These are phyloP conservation scores for Rousettus madagascariensis DNA, from an alignment of 2,797 vertebrate genomes.

Conservation along the genomic window DNA sequence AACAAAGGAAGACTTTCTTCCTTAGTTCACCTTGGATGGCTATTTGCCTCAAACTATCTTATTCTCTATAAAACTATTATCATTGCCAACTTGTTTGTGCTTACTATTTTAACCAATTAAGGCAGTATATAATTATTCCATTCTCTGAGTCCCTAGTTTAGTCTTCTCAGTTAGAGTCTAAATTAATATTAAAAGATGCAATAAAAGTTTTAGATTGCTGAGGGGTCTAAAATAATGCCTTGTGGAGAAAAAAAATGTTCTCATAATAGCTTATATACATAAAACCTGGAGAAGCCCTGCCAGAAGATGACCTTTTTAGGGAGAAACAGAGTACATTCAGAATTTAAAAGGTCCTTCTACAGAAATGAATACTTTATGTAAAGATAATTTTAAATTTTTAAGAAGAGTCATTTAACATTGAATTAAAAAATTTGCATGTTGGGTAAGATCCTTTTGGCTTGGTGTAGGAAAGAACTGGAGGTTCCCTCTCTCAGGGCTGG, in stretches of 20 bases:
- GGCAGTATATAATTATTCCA: background rate
- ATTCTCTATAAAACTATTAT: background rate
- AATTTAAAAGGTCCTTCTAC: background rate
- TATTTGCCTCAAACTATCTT: background rate
- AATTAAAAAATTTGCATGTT: background rate
- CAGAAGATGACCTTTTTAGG: background rate
- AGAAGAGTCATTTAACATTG: background rate
- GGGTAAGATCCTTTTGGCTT: background rate
- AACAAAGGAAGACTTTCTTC: background rate
- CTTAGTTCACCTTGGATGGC: background rate
- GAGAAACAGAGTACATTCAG: background rate
- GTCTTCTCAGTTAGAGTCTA: background rate
- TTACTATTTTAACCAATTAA: background rate
- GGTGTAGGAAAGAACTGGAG: background rate
- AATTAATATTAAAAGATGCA: constrained; percentile 18
- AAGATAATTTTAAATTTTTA: background rate
- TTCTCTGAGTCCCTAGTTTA: background rate
- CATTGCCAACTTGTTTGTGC: background rate
- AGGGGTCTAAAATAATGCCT: background rate
- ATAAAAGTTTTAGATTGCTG: background rate
- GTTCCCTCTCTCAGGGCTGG: background rate
- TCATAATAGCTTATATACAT: background rate
- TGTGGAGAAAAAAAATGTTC: background rate
- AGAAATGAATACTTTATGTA: background rate
- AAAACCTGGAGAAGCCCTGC: background rate